Percentiles rank a stretch among this genome's conserved stretches.
These are phyloP conservation scores for Lithophane socia DNA, from an alignment of 2,888 invertebrate genomes.

Conservation along the genomic window DNA sequence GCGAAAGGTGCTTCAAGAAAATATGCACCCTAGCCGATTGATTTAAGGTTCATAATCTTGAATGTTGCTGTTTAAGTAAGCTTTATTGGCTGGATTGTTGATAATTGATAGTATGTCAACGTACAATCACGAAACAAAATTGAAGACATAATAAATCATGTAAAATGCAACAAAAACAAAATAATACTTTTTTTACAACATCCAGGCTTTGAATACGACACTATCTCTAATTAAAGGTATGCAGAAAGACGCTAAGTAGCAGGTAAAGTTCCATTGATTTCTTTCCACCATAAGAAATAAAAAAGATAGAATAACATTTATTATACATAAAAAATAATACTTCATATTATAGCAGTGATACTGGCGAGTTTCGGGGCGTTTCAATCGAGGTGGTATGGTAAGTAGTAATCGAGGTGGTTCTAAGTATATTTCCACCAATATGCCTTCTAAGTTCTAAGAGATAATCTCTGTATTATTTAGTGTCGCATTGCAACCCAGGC, in stretches of 20 bases:
- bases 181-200: conserved; percentile 24
- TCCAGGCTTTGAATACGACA: neutral
- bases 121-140: neutral
- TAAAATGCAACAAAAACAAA: neutral
- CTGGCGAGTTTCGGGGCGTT: neutral
- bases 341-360: neutral
- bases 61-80: neutral
- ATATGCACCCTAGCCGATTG: neutral
- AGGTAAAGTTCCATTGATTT: too few species aligned
- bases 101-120: neutral
- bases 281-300: neutral
- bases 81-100: neutral
- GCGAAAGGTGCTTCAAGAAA: neutral
- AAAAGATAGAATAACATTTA: too few species aligned
- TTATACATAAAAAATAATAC: neutral
- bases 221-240: neutral
- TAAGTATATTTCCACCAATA: neutral
- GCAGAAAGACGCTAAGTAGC: neutral
- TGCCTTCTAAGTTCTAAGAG: neutral
- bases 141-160: conserved; percentile 5
- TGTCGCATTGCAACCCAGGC: neutral
- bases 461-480: neutral
- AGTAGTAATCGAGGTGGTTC: too few species aligned
- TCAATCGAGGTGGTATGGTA: too few species aligned
- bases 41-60: neutral